Evolutionary conservation across 2,113 vertebrate species (phyloP), one percentile per base, ranked within the genome.

Genomic region (Alces alces): DNA sequence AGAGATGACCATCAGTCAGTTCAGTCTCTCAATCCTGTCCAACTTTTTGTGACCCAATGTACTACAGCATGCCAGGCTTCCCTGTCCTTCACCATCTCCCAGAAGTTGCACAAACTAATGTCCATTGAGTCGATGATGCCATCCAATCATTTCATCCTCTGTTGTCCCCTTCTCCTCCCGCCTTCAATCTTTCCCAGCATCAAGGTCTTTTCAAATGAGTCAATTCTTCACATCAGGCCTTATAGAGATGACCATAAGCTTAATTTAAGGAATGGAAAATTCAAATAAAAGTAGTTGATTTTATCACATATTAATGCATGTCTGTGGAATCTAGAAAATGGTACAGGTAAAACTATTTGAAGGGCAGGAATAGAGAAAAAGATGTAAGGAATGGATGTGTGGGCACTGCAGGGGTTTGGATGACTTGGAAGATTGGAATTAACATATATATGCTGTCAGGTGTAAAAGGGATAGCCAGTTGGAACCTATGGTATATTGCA

Each of bases 41-140:
- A 5, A 5, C 66, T 70, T 21, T 70, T 39, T 70, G n/a, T 0
- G 1, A 36, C n/a, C 5, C 36, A 5, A 39, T 6, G n/a, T n/a
- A 23, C 10, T 39, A 5, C 0, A 70, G n/a, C 5, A 23, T 19
- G 2, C n/a, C 66, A 70, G 66, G 66, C n/a, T 39, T 70, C 10
- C 10, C 10, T 39, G n/a, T 70, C 66, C 19, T 70, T 70, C 66
- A 70, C 66, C 19, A 39, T 70, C n/a, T 39, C 19, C n/a, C n/a
- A 70, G 66, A 70, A 19, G 3, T 23, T 39, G 19, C 2, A 70
- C 66, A 39, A 70, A 70, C n/a, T 70, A 19, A 70, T 12, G 19
- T 70, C 10, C 66, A 39, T 11, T 70, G n/a, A 70, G 36, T 23
- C 9, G 36, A 11, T 23, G 66, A 70, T 70, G n/a, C 19, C 9